These are phyloP conservation scores for Embidobia sp. DNA, from an alignment of 2,888 invertebrate genomes.

Conservation along the genomic window DNA sequence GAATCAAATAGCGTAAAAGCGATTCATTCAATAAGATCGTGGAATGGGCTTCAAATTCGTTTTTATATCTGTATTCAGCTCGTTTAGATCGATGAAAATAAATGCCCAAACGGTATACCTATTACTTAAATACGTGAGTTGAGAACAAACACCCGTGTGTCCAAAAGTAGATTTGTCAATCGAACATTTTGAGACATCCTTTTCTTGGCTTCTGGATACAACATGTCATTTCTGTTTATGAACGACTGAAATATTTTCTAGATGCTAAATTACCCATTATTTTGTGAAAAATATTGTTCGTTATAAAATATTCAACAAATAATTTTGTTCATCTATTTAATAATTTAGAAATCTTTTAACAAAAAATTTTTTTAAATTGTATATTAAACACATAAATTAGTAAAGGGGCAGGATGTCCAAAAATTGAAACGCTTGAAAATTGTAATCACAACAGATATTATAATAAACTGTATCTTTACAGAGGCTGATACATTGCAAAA, in stretches of 20 bases:
- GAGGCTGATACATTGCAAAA: slow-evolving; percentile 78
- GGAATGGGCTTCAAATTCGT: slow-evolving; percentile 3
- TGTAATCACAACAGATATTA: slow-evolving; percentile 79
- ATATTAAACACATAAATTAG: too few species aligned
- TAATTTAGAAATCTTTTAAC: too few species aligned
- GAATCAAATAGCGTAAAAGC: slow-evolving; percentile 9
- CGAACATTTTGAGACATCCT: slow-evolving; percentile 63
- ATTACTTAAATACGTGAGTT: slow-evolving; percentile 70
- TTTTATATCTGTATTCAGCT: slow-evolving; percentile 32
- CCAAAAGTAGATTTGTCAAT: slow-evolving; percentile 57
- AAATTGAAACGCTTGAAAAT: not conserved
- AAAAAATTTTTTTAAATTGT: too few species aligned
- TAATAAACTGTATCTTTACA: slow-evolving; percentile 79
- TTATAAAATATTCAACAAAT: too few species aligned
- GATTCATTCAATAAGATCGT: not conserved
- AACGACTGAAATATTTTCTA: not conserved
- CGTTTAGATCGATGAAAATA: slow-evolving; percentile 39
- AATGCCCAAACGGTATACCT: slow-evolving; percentile 66
- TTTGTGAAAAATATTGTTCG: too few species aligned
- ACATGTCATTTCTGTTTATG: slow-evolving; percentile 57
- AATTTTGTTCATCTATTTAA: too few species aligned
- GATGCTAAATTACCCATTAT: too few species aligned
- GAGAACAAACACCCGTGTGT: slow-evolving; percentile 67
- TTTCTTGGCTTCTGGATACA: slow-evolving; percentile 62
- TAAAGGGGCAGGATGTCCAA: too few species aligned